Conservation (phyloP, 2,797 vertebrate genomes). For the Nannoperca obscura region DNA sequence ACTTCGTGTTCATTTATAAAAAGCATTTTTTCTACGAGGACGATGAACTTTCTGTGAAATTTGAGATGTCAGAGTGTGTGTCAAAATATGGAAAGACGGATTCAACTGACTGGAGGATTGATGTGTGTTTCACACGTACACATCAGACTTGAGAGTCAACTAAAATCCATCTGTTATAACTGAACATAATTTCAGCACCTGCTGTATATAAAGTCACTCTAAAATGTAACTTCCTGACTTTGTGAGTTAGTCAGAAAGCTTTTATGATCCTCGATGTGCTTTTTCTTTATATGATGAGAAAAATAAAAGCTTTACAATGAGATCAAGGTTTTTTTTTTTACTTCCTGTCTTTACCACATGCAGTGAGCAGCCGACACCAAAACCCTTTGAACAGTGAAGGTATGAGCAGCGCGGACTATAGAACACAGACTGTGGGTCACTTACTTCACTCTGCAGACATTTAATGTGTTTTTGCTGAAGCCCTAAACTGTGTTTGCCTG, state of each 20-base stretch:
- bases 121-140: constrained; percentile 27
- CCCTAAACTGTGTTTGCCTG: constrained; percentile 48
- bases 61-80: constrained; percentile 28
- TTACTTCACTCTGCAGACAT: constrained; percentile 24
- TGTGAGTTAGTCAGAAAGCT: constrained; percentile 18
- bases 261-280: constrained; percentile 43
- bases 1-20: constrained; percentile 59
- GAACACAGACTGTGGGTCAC: constrained; percentile 36
- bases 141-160: constrained; percentile 34
- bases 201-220: constrained; percentile 57
- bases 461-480: constrained; percentile 45
- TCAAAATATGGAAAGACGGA: constrained; percentile 10
- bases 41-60: constrained; percentile 32
- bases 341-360: constrained; percentile 27
- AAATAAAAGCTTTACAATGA: constrained; percentile 59
- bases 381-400: constrained; percentile 20
- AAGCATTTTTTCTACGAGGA: constrained; percentile 60
- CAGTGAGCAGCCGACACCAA: constrained; percentile 10
- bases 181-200: constrained; percentile 35
- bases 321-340: not conserved
- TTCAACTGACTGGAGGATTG: constrained; percentile 11
- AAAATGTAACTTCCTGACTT: constrained; percentile 28
- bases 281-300: constrained; percentile 48
- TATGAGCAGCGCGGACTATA: constrained; percentile 12
- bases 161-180: constrained; percentile 21